These are phyloP conservation scores for Forficula auricularia DNA, from an alignment of 1,140 invertebrate species.

Conservation along the genomic window DNA sequence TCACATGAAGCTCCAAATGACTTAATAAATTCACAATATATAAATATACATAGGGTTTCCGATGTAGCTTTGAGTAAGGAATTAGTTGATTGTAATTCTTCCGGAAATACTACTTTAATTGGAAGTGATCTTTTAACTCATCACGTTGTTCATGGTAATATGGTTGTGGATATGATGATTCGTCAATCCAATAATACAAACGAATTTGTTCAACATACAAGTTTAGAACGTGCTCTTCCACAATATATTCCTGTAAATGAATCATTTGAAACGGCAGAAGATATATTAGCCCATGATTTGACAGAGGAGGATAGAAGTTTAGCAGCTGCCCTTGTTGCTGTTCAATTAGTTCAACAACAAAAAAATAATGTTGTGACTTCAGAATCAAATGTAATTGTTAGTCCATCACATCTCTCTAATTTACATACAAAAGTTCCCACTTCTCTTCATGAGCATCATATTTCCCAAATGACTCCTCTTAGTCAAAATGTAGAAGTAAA, in stretches of 20 bases:
- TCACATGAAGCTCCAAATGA: constrained; percentile 4
- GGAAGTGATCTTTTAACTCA: constrained; percentile 8
- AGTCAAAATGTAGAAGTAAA: too few species aligned
- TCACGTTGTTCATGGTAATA: constrained; percentile 8
- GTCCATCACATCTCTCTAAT: constrained; percentile 3
- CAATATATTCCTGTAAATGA: constrained; percentile 7
- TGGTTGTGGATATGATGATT: constrained; percentile 11
- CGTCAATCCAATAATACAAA: not conserved
- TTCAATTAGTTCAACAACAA: constrained; percentile 32
- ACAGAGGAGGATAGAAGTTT: constrained; percentile 32
- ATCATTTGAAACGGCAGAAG: constrained; percentile 7
- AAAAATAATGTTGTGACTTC: constrained; percentile 14
- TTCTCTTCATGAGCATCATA: too few species aligned
- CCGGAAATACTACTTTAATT: constrained; percentile 4
- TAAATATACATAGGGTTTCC: constrained; percentile 9
- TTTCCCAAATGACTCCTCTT: too few species aligned
- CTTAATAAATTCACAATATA: constrained; percentile 8
- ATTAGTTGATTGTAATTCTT: constrained; percentile 5
- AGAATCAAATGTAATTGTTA: constrained; percentile 13
- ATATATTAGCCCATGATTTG: constrained; percentile 14
- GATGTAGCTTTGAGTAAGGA: constrained; percentile 5
- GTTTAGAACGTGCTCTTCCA: constrained; percentile 4
- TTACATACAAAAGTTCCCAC: not conserved
- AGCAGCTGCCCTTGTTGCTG: constrained; percentile 31
- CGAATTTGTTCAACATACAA: constrained; percentile 7